These are phyloP conservation scores for Drosophila trapezifrons DNA, from an alignment of 1,140 invertebrate species.

Conservation along the genomic window DNA sequence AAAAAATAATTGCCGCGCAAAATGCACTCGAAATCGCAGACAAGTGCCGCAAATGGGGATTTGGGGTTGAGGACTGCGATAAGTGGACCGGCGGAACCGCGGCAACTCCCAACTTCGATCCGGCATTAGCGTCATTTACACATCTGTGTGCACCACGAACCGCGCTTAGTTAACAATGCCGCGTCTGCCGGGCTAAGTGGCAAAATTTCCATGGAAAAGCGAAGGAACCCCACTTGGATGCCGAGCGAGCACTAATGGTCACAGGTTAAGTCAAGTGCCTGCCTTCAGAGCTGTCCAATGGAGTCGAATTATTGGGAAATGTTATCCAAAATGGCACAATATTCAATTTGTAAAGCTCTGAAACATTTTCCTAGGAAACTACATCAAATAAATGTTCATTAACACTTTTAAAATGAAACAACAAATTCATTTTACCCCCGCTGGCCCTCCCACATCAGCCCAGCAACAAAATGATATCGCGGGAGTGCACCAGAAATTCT, in stretches of 20 bases:
- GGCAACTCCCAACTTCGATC: conserved; percentile 37
- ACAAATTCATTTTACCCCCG: too few species aligned
- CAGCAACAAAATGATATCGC: too few species aligned
- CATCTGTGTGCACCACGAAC: conserved; percentile 33
- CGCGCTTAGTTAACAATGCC: conserved; percentile 58
- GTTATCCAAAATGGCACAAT: neutral
- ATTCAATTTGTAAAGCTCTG: neutral
- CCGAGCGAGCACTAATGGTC: conserved; percentile 29
- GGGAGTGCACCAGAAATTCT: too few species aligned
- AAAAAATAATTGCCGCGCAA: conserved; percentile 68
- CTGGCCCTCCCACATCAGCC: too few species aligned
- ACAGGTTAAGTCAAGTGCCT: conserved; percentile 24
- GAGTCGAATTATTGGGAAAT: neutral
- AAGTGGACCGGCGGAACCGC: conserved; percentile 1
- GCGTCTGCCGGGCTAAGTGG: conserved; percentile 50
- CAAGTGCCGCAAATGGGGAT: conserved; percentile 44
- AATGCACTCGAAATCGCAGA: conserved; percentile 66
- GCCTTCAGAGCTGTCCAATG: conserved; percentile 8
- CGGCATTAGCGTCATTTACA: conserved; percentile 72
- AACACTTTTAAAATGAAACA: neutral
- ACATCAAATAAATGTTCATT: too few species aligned
- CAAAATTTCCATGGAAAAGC: conserved; percentile 73
- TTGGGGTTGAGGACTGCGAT: neutral
- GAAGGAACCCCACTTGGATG: conserved; percentile 57
- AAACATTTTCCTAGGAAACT: too few species aligned